Evolutionary conservation across 2,888 invertebrate genomes (phyloP), one percentile per base, ranked within the genome.

Genomic region (Aspidiotus rigidus): DNA sequence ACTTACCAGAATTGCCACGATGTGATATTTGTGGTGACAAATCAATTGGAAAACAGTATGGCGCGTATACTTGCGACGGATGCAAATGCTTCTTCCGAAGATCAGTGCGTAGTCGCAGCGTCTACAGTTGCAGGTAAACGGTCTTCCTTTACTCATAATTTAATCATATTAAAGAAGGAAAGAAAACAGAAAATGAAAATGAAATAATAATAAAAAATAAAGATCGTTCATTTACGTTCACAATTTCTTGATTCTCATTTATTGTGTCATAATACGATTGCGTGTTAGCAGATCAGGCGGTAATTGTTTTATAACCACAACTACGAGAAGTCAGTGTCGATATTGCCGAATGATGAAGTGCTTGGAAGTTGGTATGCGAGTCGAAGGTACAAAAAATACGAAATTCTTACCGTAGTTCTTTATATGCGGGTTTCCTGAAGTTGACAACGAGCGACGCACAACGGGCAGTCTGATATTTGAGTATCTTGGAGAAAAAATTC

Each of bases 331-430:
- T 42, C 67, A 67, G 49, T 67, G 67, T 59, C 67, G 67, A 17
- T 53, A 67, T 67, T 67, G 67, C 60, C 59, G 67, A 8, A 67
- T 67, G 67, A 67, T 44, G 59, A 67, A 67, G 42, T 67, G 67
- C 53, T 41, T 67, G 15, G 60, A 67, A 44, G 67, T 67, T 67
- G 67, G 67, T 28, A 67, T 67, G 67, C 67, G 67, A 28, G 44
- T 60, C 15, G 67, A 59, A 67, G 67, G 67, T 67, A 39, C 8
- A n/a, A n/a, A n/a, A n/a, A n/a, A n/a, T n/a, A n/a, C n/a, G n/a
- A n/a, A n/a, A n/a, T n/a, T n/a, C n/a, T n/a, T n/a, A n/a, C n/a
- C n/a, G n/a, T n/a, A n/a, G n/a, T n/a, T n/a, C n/a, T n/a, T n/a
- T n/a, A n/a, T n/a, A n/a, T n/a, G n/a, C n/a, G n/a, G n/a, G n/a